phyloP scores from a whole-genome alignment of 2,113 vertebrate genomes.

The Piprites chloris region DNA sequence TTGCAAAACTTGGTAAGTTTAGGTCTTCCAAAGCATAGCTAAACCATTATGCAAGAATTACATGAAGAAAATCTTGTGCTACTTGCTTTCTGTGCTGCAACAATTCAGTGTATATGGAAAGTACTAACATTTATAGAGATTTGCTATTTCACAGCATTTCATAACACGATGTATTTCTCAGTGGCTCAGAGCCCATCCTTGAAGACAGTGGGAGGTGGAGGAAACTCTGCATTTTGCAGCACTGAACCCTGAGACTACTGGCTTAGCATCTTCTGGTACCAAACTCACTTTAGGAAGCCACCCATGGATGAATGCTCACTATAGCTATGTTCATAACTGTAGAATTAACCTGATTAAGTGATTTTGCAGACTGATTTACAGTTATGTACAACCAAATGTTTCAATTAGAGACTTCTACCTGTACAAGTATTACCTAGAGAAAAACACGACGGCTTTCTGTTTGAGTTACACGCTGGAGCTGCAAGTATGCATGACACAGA shows the following conservation, averaged over 20 bases:
- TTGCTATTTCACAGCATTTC: neutral
- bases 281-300: neutral
- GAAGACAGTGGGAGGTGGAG: neutral
- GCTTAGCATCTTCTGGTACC: neutral
- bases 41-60: neutral
- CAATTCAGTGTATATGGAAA: accelerated
- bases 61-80: neutral
- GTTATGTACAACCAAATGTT: neutral
- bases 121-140: neutral
- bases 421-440: neutral
- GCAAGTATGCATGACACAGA: neutral
- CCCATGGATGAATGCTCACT: neutral
- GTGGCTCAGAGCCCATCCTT: neutral
- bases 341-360: neutral
- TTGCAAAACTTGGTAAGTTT: neutral
- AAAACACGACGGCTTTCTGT: neutral
- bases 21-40: neutral
- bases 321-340: neutral
- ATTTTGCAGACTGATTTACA: neutral
- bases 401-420: neutral
- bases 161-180: neutral
- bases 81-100: neutral
- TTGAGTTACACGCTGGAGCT: neutral
- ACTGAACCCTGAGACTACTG: neutral
- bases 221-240: neutral